Percentiles rank a stretch among this genome's conserved stretches.
Conservation (phyloP, 92 coral and sea anemone species). For the Umimayanthus chanpuru region DNA sequence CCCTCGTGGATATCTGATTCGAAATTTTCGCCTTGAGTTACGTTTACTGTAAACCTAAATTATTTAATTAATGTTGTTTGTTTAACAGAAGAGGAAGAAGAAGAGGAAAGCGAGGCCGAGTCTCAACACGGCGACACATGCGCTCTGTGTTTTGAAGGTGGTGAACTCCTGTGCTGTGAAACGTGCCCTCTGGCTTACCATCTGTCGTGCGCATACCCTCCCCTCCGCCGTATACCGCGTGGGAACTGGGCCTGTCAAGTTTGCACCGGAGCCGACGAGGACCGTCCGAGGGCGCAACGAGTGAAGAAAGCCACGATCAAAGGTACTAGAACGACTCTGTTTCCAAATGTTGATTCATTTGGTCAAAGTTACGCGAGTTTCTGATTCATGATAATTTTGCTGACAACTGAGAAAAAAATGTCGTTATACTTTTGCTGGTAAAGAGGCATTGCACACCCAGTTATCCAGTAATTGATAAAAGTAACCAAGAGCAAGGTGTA, state of each 20-base stretch:
- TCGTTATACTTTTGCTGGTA: too few relatives aligned
- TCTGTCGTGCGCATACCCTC: conserved; percentile 91
- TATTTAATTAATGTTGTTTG: not conserved
- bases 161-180: conserved; percentile 96
- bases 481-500: too few relatives aligned
- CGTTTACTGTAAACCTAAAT: not conserved
- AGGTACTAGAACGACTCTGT: conserved; percentile 53
- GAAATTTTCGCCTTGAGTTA: not conserved
- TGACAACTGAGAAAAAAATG: not conserved
- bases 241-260: conserved; percentile 99
- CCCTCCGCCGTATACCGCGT: conserved; percentile 95
- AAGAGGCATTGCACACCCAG: too few relatives aligned
- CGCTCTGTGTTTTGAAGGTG: conserved; percentile 87
- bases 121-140: conserved; percentile 94
- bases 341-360: not conserved
- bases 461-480: too few relatives aligned
- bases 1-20: too few relatives aligned
- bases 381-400: not conserved
- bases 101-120: conserved; percentile 59
- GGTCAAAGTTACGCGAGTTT: too few relatives aligned
- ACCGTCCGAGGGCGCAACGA: conserved; percentile 75
- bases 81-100: not conserved
- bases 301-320: conserved; percentile 87
- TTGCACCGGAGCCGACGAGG: conserved; percentile 96
- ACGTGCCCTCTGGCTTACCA: conserved; percentile 96